Base-by-base conservation (phyloP, 2,797 vertebrate species). In the Enteromius radiatus region DNA sequence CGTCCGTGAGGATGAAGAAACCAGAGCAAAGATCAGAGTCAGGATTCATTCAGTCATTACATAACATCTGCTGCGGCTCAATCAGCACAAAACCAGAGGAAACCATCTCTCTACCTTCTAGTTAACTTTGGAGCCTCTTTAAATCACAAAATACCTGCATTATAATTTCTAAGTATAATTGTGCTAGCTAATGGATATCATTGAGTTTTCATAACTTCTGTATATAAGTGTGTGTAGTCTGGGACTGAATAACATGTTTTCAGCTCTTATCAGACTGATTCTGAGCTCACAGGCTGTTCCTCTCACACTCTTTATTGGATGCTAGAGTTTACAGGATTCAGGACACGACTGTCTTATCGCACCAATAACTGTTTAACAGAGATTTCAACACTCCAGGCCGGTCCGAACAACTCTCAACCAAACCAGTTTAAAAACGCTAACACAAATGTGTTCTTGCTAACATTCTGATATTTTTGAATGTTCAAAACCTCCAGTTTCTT, bases 171-270 rank as follows among this genome's bases (percentile, higher is more conserved):
- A 17, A 49, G 1, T 49, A 49, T 47, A 15, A 45, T 45, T 45
- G 43, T 45, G 43, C 43, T 1, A 4, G 11, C 11, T 14, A 1
- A 45, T 45, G 14, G 4, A n/a, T 8, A n/a, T 9, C 8, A 54
- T 26, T 26, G 4, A 56, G 10, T 23, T 56, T 56, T 23, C 54
- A 56, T 56, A 23, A 56, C n/a, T 12, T n/a, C n/a, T n/a, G n/a
- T n/a, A n/a, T n/a, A n/a, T n/a, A n/a, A n/a, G 36, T 38, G 36
- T 41, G 38, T 41, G 38, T 52, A 45, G 61, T 67, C 45, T 68
- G 31, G 3, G 36, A 36, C 43, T 23, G 56, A 54, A 28, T 23
- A 79, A 79, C 78, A 70, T 80, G 65, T 70, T 59, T 45, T 45
- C 23, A 2, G 7, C 49, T 80, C 23, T 80, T 80, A 80, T 80